phyloP scores from a whole-genome alignment of 1,140 invertebrate genomes.

The Leptinotarsa texana region DNA sequence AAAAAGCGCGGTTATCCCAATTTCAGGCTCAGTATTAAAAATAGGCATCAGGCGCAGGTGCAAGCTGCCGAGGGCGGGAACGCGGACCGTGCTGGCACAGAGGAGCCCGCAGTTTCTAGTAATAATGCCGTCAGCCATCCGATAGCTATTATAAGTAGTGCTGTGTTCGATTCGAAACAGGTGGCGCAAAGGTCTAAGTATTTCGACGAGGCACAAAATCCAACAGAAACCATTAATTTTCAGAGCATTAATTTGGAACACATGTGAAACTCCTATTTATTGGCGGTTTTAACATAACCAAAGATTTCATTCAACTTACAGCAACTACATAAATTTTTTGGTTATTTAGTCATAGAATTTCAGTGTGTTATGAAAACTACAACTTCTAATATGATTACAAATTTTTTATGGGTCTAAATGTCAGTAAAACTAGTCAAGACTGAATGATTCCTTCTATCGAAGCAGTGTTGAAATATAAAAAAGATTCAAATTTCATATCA shows the following conservation, averaged over 20 bases:
- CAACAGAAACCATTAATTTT: conserved; percentile 67
- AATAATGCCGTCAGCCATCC: conserved; percentile 53
- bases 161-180: conserved; percentile 64
- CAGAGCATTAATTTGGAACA: conserved; percentile 74
- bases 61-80: conserved; percentile 45
- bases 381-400: no score
- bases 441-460: no score
- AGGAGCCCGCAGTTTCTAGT: conserved; percentile 33
- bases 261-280: conserved; percentile 59
- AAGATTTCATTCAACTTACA: not conserved
- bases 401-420: no score
- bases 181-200: conserved; percentile 60
- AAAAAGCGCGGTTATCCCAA: conserved; percentile 80
- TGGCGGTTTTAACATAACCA: no score
- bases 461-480: no score
- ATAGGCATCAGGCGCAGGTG: conserved; percentile 64
- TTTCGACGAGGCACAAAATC: conserved; percentile 56
- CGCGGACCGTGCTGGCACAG: conserved; percentile 50
- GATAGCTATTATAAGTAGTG: conserved; percentile 56
- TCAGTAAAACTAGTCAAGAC: no score
- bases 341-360: no score
- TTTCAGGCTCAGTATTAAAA: conserved; percentile 73
- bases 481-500: no score
- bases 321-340: not conserved
- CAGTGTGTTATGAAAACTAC: no score